A percentile compares a stretch with the other conserved stretches of the same genome.
These are phyloP conservation scores for Pectinophora gossypiella DNA, from an alignment of 1,140 invertebrate species.

Conservation along the genomic window DNA sequence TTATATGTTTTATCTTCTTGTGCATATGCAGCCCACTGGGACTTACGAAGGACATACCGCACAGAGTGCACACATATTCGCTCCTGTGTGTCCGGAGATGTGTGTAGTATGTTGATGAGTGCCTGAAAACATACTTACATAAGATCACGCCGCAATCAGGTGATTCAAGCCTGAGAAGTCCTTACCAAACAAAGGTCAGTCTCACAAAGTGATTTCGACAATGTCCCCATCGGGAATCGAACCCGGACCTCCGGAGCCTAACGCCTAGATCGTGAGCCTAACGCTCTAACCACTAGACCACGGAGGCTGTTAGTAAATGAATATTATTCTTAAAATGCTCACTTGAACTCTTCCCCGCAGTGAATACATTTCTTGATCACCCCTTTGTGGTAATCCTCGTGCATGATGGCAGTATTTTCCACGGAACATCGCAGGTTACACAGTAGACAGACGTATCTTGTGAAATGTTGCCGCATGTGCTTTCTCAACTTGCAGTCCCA, in stretches of 20 bases:
- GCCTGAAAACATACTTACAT: conserved; percentile 24
- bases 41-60: conserved; percentile 54
- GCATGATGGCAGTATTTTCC: conserved; percentile 34
- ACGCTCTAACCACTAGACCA: too few relatives aligned
- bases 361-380: conserved; percentile 32
- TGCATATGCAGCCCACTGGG: conserved; percentile 38
- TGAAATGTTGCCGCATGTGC: conserved; percentile 46
- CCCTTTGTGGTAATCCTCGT: conserved; percentile 46
- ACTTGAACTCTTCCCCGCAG: conserved; percentile 43
- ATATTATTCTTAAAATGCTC: too few relatives aligned
- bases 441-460: conserved; percentile 39
- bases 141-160: too few relatives aligned
- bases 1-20: conserved; percentile 35
- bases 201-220: too few relatives aligned
- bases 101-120: conserved; percentile 58
- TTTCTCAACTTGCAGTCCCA: conserved; percentile 35
- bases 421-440: conserved; percentile 36
- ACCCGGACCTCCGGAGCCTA: too few relatives aligned
- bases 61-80: conserved; percentile 40
- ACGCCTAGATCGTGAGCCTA: too few relatives aligned
- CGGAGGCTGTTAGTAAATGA: too few relatives aligned
- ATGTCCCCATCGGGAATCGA: too few relatives aligned
- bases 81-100: conserved; percentile 60
- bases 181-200: too few relatives aligned
- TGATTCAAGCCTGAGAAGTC: too few relatives aligned